Base-by-base conservation (phyloP, 2,888 invertebrate genomes). In the Tenthredo livida region DNA sequence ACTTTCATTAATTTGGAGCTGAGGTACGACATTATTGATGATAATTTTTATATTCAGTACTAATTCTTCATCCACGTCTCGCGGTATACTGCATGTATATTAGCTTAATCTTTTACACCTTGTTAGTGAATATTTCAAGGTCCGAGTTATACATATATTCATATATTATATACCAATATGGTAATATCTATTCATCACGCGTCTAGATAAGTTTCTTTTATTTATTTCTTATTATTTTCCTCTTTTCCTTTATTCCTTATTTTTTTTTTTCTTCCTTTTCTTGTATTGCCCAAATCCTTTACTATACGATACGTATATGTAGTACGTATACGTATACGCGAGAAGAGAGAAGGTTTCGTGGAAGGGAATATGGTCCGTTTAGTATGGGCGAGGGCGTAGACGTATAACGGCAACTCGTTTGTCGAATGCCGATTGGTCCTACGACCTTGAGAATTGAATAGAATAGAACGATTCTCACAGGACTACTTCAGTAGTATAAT, bases 331-430 rank as follows among this genome's bases (percentile, higher is more conserved):
- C 6, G 17, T 54, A 54, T 54, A 33, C 10, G 25, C 1, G 61
- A 61, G 25, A 25, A 61, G 9, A 61, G 9, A 61, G 61, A 21
- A 21, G 54, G 54, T 54, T 50, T 61, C 61, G 61, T 61, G 61
- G 12, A 61, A 25, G 61, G 61, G 25, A 61, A 61, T 61, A 61
- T 61, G 25, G 70, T 70, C 17, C 33, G 70, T 37, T 70, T 70
- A 70, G 43, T 73, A 73, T 73, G 43, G 21, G 43, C 37, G 21
- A 40, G 43, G 72, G 40, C 72, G 72, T 40, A 21, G 2, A 43
- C 70, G 72, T 43, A 17, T 73, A 73, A 73, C 72, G 72, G 72
- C 72, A 73, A 73, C 40, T 73, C 72, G 72, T 73, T 73, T 21
- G 40, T 43, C n/a, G 72, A 73, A 73, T 73, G 43, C 72, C 72